These are phyloP conservation scores for Ostrea denselamellosa DNA, from an alignment of 1,140 invertebrate genomes.

Conservation along the genomic window DNA sequence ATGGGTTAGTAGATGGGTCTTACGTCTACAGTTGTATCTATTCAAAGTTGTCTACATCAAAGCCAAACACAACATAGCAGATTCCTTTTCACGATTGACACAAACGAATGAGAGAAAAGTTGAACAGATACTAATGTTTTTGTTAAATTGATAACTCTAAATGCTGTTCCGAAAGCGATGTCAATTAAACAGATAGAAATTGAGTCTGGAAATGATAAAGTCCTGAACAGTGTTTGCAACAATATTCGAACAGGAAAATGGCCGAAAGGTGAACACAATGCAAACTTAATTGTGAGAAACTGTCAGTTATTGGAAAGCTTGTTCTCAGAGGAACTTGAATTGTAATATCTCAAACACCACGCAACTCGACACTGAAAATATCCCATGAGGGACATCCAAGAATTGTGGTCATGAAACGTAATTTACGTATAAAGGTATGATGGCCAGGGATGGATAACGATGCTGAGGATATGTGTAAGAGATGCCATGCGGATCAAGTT, in stretches of 20 bases:
- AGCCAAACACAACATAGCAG: slow-evolving; percentile 55
- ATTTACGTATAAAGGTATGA: too few species aligned
- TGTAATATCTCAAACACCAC: slow-evolving; percentile 45
- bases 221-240: slow-evolving; percentile 42
- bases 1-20: slow-evolving; percentile 64
- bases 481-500: too few species aligned
- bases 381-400: too few species aligned
- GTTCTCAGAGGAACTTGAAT: slow-evolving; percentile 56
- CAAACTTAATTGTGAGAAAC: too few species aligned
- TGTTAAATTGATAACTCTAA: not conserved
- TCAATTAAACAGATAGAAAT: slow-evolving; percentile 45
- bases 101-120: not conserved
- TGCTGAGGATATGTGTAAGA: too few species aligned
- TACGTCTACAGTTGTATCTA: slow-evolving; percentile 59
- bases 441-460: too few species aligned
- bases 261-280: too few species aligned
- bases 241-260: not conserved
- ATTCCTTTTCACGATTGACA: slow-evolving; percentile 53
- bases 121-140: slow-evolving; percentile 34
- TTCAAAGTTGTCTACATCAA: slow-evolving; percentile 54
- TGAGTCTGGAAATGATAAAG: slow-evolving; percentile 36
- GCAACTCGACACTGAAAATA: too few species aligned
- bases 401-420: too few species aligned
- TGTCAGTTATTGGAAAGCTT: slow-evolving; percentile 54
- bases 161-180: slow-evolving; percentile 40